Evolutionary conservation across 2,797 vertebrate genomes (phyloP).

Genomic region (Chiropotes sagulatus): DNA sequence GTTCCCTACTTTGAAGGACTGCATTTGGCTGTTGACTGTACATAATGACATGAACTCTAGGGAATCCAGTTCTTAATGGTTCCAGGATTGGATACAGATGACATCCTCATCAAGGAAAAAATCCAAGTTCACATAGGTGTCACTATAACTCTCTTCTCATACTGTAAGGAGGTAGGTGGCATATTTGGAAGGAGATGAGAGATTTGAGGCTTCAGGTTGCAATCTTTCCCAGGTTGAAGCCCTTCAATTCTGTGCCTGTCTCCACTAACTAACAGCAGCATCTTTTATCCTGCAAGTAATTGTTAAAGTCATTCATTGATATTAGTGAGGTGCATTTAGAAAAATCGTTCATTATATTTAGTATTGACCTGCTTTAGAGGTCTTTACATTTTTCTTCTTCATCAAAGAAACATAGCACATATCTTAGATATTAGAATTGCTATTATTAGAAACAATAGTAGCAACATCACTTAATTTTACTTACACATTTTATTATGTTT

Average conservation of each 20-base stretch:
- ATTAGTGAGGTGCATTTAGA: background rate
- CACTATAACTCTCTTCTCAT: background rate
- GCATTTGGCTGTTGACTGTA: background rate
- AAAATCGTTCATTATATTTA: conserved; percentile 32
- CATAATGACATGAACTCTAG: background rate
- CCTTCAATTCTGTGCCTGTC: background rate
- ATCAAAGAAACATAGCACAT: conserved; percentile 29
- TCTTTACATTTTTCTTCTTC: conserved; percentile 62
- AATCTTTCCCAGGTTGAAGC: background rate
- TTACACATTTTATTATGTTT: conserved; percentile 65
- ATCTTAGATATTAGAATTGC: conserved; percentile 49
- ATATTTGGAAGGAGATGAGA: background rate
- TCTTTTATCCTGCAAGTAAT: background rate
- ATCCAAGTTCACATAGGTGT: background rate
- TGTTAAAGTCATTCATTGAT: conserved; percentile 32
- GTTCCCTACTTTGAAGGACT: background rate
- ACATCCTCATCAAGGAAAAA: background rate
- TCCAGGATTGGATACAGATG: background rate
- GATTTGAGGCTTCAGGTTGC: background rate
- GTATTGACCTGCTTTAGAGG: conserved; percentile 41
- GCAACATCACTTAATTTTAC: conserved; percentile 64
- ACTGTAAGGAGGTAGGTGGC: background rate
- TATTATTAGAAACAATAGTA: conserved; percentile 65
- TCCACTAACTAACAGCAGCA: background rate
- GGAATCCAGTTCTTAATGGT: background rate